Evolutionary conservation across 2,888 invertebrate species (phyloP).

Genomic region (Sisyra terminalis): DNA sequence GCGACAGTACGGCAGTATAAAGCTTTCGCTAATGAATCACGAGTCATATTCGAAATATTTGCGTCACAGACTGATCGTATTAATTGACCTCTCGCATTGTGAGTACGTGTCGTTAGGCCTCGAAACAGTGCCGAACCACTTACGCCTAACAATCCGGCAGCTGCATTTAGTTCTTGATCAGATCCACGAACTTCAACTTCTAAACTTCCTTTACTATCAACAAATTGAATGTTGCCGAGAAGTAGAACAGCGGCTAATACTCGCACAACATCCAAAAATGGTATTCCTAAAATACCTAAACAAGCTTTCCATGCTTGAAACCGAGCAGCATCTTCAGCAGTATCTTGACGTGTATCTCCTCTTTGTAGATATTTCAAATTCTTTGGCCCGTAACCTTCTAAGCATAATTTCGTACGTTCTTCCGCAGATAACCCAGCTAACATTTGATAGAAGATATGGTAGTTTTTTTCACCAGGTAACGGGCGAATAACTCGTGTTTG

Average conservation of each 20-base stretch:
- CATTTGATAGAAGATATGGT: slow-evolving; percentile 95
- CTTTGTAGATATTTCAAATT: slow-evolving; percentile 68
- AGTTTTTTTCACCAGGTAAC: slow-evolving; percentile 78
- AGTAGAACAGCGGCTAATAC: slow-evolving; percentile 81
- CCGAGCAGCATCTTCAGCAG: slow-evolving; percentile 48
- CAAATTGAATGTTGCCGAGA: slow-evolving; percentile 82
- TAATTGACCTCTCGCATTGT: slow-evolving; percentile 59
- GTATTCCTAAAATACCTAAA: slow-evolving; percentile 79
- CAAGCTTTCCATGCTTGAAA: slow-evolving; percentile 90
- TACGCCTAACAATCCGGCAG: slow-evolving; percentile 68
- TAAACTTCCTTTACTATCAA: slow-evolving; percentile 52
- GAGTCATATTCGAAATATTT: slow-evolving; percentile 75
- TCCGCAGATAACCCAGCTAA: slow-evolving; percentile 74
- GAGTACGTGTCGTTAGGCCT: slow-evolving; percentile 69
- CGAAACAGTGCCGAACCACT: slow-evolving; percentile 58
- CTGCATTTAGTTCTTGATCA: slow-evolving; percentile 70
- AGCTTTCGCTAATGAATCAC: slow-evolving; percentile 81
- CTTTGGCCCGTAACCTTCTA: slow-evolving; percentile 52
- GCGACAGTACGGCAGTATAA: slow-evolving; percentile 89
- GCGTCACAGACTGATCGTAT: slow-evolving; percentile 69
- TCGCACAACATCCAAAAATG: slow-evolving; percentile 83
- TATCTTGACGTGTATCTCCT: slow-evolving; percentile 55
- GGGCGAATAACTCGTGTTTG: slow-evolving; percentile 82
- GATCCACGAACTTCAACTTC: slow-evolving; percentile 67
- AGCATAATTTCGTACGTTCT: slow-evolving; percentile 70